phyloP scores from a whole-genome alignment of 2,888 invertebrate species.

The Troglohyphantes excavatus region DNA sequence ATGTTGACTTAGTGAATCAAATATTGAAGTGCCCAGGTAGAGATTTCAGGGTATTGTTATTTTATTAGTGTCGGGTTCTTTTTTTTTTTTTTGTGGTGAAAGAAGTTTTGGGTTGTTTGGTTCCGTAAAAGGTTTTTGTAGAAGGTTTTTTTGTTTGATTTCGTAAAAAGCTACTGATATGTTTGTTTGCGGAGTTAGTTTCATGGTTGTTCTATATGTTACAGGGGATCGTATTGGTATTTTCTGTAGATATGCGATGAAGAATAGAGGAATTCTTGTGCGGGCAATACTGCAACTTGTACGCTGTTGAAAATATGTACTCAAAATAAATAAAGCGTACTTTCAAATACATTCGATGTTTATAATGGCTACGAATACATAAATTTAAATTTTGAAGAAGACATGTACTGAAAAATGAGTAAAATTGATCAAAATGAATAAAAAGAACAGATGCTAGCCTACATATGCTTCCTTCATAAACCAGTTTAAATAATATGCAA shows the following conservation, averaged over 20 bases:
- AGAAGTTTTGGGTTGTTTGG: slow-evolving; percentile 4
- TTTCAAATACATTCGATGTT: no score
- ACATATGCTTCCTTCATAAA: no score
- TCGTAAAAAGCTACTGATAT: neutral
- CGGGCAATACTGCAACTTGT: no score
- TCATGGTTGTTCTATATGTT: neutral
- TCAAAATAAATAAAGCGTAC: no score
- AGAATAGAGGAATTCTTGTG: no score
- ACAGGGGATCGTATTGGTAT: neutral
- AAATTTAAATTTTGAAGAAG: no score
- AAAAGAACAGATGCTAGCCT: no score
- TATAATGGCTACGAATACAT: no score
- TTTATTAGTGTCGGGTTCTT: slow-evolving; percentile 11
- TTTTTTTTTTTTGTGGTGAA: slow-evolving; percentile 19
- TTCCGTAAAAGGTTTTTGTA: neutral
- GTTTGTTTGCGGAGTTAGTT: neutral
- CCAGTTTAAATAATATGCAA: no score
- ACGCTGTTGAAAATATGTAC: no score
- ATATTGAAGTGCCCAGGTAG: slow-evolving; percentile 61
- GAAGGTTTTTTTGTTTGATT: slow-evolving; percentile 24
- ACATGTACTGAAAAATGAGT: no score
- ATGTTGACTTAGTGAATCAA: slow-evolving; percentile 66
- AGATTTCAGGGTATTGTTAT: slow-evolving; percentile 43
- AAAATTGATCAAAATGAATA: no score
- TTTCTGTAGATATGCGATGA: neutral